Evolutionary conservation across 2,113 vertebrate genomes (phyloP).

Genomic region (Zapus hudsonius): DNA sequence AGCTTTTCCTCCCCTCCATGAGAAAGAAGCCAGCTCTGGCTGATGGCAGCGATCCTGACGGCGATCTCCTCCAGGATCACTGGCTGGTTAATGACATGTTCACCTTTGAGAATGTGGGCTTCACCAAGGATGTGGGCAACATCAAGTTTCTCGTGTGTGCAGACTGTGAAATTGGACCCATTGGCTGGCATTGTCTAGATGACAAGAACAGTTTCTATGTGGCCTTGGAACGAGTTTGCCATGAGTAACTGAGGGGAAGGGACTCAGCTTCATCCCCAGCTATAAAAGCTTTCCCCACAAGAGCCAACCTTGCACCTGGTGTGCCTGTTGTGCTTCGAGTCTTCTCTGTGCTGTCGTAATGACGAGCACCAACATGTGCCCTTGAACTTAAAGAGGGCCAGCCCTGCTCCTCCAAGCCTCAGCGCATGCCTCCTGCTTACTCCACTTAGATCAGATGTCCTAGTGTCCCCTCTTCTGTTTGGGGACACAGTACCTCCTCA

Average conservation of each 20-base stretch:
- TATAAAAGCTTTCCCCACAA: neutral
- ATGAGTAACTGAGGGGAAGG: conserved; percentile 84
- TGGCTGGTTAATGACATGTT: conserved; percentile 97
- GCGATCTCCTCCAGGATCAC: conserved; percentile 92
- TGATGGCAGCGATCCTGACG: conserved; percentile 84
- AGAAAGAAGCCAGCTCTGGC: conserved; percentile 90
- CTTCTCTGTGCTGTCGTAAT: neutral
- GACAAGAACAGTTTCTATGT: conserved; percentile 96
- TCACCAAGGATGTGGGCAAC: conserved; percentile 96
- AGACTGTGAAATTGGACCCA: conserved; percentile 98
- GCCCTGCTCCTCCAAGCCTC: neutral
- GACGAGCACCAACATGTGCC: neutral
- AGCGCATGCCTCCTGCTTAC: neutral
- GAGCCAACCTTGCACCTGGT: neutral
- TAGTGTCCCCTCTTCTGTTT: neutral
- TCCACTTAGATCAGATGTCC: neutral
- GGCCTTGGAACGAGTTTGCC: conserved; percentile 94
- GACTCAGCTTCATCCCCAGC: neutral
- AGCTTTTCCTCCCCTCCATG: conserved; percentile 96
- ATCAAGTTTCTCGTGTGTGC: conserved; percentile 97
- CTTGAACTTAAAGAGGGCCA: neutral
- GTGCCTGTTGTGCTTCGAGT: neutral
- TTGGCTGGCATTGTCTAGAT: conserved; percentile 97
- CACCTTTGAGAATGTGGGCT: conserved; percentile 97
- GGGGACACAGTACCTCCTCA: neutral